Evolutionary conservation across 2,113 vertebrate genomes (phyloP).

Genomic region (Xenopus tropicalis): DNA sequence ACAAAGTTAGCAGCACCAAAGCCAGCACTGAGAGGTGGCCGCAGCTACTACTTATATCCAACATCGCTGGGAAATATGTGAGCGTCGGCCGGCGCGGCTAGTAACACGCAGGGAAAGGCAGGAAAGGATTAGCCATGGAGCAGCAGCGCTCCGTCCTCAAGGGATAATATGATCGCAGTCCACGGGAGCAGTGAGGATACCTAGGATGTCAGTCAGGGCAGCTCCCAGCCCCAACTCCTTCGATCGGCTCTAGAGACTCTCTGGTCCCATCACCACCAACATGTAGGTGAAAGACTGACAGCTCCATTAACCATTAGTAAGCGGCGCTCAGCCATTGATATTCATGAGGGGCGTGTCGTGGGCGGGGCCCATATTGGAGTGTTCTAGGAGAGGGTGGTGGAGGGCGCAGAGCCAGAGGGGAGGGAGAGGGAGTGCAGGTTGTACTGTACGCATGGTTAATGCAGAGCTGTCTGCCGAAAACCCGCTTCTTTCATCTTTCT

Average conservation of each 20-base stretch:
- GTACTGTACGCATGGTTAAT: not conserved
- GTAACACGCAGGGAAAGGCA: conserved; percentile 30
- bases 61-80: conserved; percentile 39
- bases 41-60: conserved; percentile 17
- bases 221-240: conserved; percentile 38
- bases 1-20: conserved; percentile 60
- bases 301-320: conserved; percentile 59
- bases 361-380: not conserved
- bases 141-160: not conserved
- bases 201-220: conserved; percentile 45
- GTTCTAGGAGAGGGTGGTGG: not conserved
- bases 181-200: conserved; percentile 14
- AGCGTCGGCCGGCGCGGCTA: conserved; percentile 3
- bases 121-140: conserved; percentile 47
- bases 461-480: not conserved
- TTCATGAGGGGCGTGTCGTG: conserved; percentile 55
- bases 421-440: conserved; percentile 3
- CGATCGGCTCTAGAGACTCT: conserved; percentile 43
- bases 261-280: conserved; percentile 49
- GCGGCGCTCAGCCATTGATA: conserved; percentile 56
- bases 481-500: too few species aligned
- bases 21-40: conserved; percentile 44
- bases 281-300: conserved; percentile 63
- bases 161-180: not conserved
- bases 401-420: not conserved